Evolutionary conservation across 2,113 vertebrate species (phyloP), one percentile per base, ranked within the genome.

Genomic region (Conger conger): DNA sequence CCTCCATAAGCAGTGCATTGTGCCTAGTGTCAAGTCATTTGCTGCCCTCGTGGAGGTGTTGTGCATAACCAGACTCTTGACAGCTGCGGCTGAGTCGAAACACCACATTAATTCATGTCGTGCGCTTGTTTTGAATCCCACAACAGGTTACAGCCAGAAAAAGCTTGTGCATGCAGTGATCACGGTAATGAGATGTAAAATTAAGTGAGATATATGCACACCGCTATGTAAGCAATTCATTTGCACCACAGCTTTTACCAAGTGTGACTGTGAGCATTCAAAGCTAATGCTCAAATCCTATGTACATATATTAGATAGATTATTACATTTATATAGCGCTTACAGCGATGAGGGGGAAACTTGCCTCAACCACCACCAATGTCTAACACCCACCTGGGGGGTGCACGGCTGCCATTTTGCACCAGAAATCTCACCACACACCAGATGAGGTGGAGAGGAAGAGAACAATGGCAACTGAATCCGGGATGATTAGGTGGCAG

Each of bases 31-130:
- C 90, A 60, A 79, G 83, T 81, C 36, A 84, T 82, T 82, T 84
- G 79, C 79, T 37, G 78, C 82, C 79, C 57, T 80, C 73, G 76
- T 76, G 60, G 30, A 57, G 85, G 27, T 3, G 83, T 27, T 18
- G 23, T 73, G 84, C 15, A 38, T 79, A 86, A 78, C 87, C 85
- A 86, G 89, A 88, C 90, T 89, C 86, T 86, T 89, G 90, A 90
- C 90, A 92, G 90, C 89, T 90, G 91, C 88, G 90, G 87, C 89
- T 87, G 89, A 92, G 90, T 91, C 91, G 89, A 89, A 92, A 90
- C 91, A 92, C 91, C 87, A 89, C 85, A 92, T 93, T 92, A 89
- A 93, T 93, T 91, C 92, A 84, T 89, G 63, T 82, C 86, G 35
- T 9, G 88, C 15, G 89, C 84, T 82, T 86, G 86, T 79, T 80